Evolutionary conservation across 2,113 vertebrate species (phyloP).

Genomic region (Sardina pilchardus): DNA sequence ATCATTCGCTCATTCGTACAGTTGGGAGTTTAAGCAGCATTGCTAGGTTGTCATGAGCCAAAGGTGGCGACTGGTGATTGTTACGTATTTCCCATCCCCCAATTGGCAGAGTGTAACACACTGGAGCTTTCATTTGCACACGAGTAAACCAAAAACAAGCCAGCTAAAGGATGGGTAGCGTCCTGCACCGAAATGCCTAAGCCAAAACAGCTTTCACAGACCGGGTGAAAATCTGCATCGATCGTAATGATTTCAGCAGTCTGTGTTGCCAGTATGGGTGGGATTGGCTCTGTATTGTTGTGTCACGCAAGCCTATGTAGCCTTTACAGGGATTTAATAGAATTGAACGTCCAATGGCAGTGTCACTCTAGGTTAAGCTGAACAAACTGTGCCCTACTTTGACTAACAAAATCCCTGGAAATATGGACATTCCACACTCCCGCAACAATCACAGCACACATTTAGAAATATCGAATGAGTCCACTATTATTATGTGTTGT

Average conservation of each 20-base stretch:
- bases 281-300: not conserved
- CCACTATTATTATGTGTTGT: not conserved
- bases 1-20: not conserved
- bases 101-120: not conserved
- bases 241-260: constrained; percentile 8
- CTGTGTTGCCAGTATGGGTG: not conserved
- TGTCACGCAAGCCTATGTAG: constrained; percentile 11
- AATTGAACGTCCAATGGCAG: not conserved
- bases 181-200: not conserved
- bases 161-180: not conserved
- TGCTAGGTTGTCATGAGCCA: not conserved
- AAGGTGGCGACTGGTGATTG: not conserved
- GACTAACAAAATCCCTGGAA: not conserved
- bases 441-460: not conserved
- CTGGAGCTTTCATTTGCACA: not conserved
- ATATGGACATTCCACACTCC: not conserved
- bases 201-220: not conserved
- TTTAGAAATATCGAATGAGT: not conserved
- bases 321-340: not conserved
- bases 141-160: not conserved
- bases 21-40: not conserved
- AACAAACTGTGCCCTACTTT: constrained; percentile 10
- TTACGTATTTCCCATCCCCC: not conserved
- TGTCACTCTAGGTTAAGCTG: constrained; percentile 13
- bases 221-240: not conserved